Evolutionary conservation across 1,140 invertebrate species (phyloP), one percentile per base, ranked within the genome.

Genomic region (Euschistus heros): DNA sequence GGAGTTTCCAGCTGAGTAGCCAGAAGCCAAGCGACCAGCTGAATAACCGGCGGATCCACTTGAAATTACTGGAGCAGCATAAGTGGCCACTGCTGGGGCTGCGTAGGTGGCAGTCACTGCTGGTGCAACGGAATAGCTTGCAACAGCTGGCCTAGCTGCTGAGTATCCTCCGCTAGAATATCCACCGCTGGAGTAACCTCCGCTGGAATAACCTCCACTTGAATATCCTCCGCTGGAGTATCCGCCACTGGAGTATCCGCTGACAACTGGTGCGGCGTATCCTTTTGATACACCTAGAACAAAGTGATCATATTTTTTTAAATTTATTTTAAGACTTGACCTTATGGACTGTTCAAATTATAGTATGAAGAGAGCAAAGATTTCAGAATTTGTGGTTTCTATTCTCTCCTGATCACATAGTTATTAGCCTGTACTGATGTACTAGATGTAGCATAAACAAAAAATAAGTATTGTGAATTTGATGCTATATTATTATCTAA

Each of bases 81-180:
- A 64, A 27, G 64, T 61, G 17, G 62, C 30, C 15, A 57, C 24
- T 26, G n/a, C 22, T 2, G 64, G 22, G 37, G 69, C 55, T 22
- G 60, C 50, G 22, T 50, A 46, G 18, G 44, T 37, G n/a, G 60
- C 59, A 3, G 33, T 18, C 47, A 66, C 26, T 15, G 60, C 50
- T 18, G 68, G 66, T 7, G 68, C 42, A 7, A 54, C 59, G 46
- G 57, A 10, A 37, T 65, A 67, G 26, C 62, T 20, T 22, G 61
- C 24, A 2, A 64, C 60, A 26, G 63, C 67, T 18, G 67, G 68
- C 30, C 64, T 46, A 7, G 50, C 65, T 17, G 67, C 62, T 1
- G 66, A 63, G 50, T 62, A 20, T 14, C 44, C 42, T 1, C 20
- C 18, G 24, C 60, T 20, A 10, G 27, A 33, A 14, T 20, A 42